These are phyloP conservation scores for Sebastes steindachneri DNA, from an alignment of 2,797 vertebrate genomes.

Conservation along the genomic window DNA sequence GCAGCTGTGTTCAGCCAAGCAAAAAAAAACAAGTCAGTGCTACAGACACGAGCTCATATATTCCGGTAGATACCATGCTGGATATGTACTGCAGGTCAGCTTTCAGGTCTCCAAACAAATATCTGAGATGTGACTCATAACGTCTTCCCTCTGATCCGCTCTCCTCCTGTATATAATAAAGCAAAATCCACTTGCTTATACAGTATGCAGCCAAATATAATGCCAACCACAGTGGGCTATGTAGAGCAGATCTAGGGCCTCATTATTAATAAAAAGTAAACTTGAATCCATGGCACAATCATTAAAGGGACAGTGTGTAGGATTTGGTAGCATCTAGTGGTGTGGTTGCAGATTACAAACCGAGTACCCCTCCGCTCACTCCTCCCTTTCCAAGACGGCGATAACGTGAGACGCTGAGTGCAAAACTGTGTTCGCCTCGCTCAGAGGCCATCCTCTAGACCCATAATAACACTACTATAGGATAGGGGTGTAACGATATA, in stretches of 20 bases:
- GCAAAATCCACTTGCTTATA: constrained; percentile 4
- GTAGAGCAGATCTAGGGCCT: not conserved
- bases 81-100: constrained; percentile 11
- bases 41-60: constrained; percentile 4
- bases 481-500: too few species aligned
- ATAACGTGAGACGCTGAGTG: not conserved
- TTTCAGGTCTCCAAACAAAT: constrained; percentile 30
- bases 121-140: constrained; percentile 2
- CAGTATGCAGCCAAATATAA: constrained; percentile 1
- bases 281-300: constrained; percentile 22
- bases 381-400: too few species aligned
- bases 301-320: not conserved
- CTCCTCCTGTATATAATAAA: not conserved
- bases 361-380: too few species aligned
- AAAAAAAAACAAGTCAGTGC: not conserved
- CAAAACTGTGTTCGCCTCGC: too few species aligned
- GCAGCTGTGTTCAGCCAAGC: not conserved
- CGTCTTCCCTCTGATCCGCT: not conserved
- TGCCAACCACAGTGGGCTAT: not conserved
- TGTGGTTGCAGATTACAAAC: too few species aligned
- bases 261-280: not conserved
- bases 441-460: too few species aligned
- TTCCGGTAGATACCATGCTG: not conserved
- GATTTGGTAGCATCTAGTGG: too few species aligned
- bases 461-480: too few species aligned